Base-by-base conservation (phyloP, 1,140 invertebrate species). In the Drosophila pseudoananassae region DNA sequence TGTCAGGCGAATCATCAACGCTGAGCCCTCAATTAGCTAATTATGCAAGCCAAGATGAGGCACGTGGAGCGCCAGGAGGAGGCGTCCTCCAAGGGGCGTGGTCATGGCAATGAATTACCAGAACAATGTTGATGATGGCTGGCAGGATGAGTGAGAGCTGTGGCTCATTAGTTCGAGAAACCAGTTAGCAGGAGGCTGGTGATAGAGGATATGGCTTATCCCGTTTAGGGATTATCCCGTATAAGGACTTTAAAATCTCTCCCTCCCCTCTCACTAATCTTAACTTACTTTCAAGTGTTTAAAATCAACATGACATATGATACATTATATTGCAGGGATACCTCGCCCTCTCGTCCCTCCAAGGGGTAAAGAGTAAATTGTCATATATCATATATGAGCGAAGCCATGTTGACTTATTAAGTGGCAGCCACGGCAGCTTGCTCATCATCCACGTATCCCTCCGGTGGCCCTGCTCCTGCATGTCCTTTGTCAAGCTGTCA, bases 21-120 rank as follows among this genome's bases (percentile, higher is more conserved):
- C 57, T 47, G 49, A 79, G 65, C 58, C 29, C 68, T 77, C 77
- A 84, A 81, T 84, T 87, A 87, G 59, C 73, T 52, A 87, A 84
- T 76, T 69, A 76, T 76, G 80, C 76, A 69, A 61, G 46, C 58
- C 29, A 58, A 58, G 61, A 46, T 14, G 46, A 31, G 68, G 38
- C 45, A 10, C 46, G 25, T 64, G 52, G 36, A 61, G 38, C 4
- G 23, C 17, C 27, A 14, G 33, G 23, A 47, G 57, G 17, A 12
- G 63, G 63, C 58, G 63, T 7, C 31, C 3, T 33, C 27, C 17
- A 45, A 9, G 14, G 59, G 63, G 58, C 63, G 63, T 66, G 58
- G 46, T 14, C 15, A 17, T 27, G 59, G 31, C 25, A 40, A 45
- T 66, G 46, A 66, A 64, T 66, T 52, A 52, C 27, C 25, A 43